Evolutionary conservation across 1,140 invertebrate species (phyloP).

Genomic region (Neomicropteryx cornuta): DNA sequence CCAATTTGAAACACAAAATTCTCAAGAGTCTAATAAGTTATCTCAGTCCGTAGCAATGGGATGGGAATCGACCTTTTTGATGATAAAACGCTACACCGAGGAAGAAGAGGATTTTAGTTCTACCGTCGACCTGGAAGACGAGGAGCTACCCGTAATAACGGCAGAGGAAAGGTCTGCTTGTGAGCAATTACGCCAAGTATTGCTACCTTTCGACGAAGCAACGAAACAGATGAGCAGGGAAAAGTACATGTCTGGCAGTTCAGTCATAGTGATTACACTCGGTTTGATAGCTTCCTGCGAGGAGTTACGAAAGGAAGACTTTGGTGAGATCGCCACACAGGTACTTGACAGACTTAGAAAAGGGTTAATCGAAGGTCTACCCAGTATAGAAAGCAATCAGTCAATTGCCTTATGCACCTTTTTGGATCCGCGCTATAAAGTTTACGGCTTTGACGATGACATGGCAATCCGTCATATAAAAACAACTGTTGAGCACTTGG

Average conservation of each 20-base stretch:
- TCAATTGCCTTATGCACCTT: no score
- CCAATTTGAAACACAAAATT: slow-evolving; percentile 11
- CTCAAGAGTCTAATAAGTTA: slow-evolving; percentile 16
- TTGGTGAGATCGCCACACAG: no score
- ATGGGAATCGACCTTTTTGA: slow-evolving; percentile 12
- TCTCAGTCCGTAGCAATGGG: slow-evolving; percentile 14
- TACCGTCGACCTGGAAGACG: no score
- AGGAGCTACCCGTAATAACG: no score
- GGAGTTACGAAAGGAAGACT: no score
- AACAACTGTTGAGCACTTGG: no score
- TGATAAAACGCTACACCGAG: slow-evolving; percentile 11
- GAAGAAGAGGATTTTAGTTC: slow-evolving; percentile 9
- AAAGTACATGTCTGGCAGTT: slow-evolving; percentile 16
- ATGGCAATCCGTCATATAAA: no score
- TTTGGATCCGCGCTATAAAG: no score
- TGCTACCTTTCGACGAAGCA: slow-evolving; percentile 16
- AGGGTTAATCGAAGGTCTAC: no score
- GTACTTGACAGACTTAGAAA: no score
- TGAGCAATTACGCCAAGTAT: slow-evolving; percentile 11
- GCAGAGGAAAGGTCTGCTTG: slow-evolving; percentile 14
- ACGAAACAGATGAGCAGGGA: slow-evolving; percentile 17
- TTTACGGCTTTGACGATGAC: no score
- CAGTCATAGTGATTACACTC: slow-evolving; percentile 11
- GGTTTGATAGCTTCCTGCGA: slow-evolving; percentile 10
- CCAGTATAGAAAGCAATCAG: no score